Evolutionary conservation across 2,797 vertebrate genomes (phyloP), one percentile per base, ranked within the genome.

Genomic region (Cynopterus sphinx): DNA sequence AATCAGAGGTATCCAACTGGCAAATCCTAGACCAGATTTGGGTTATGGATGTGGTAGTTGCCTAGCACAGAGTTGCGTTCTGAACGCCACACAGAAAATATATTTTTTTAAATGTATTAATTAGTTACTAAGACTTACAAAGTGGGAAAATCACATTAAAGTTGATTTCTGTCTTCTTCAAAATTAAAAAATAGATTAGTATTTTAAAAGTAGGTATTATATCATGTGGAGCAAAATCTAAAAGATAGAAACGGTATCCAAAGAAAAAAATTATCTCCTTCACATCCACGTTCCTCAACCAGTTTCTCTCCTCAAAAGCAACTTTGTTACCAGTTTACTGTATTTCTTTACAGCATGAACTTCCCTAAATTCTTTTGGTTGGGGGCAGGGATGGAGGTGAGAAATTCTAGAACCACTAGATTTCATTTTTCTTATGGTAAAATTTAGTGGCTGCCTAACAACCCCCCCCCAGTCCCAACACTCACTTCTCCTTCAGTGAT

Each of bases 301-400:
- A 28, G 16, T 68, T 28, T 0, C 4, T 3, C 31, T 36, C 33
- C 65, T n/a, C 33, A 21, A 75, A 87, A 46, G 9, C 10, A 41
- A 55, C 6, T 33, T 36, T 36, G 28, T 71, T 28, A 57, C 51
- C 51, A 75, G 26, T 61, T 46, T 39, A 43, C 13, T 74, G 24
- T 41, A 26, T 46, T 53, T 87, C 12, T 87, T 90, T n/a, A 78
- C 9, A 49, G 7, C 16, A 33, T 5, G 2, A 36, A 43, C 41
- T 74, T 75, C 28, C 77, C 43, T 71, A 87, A 10, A 55, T 46
- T 68, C 4, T 59, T 86, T 73, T 75, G 41, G 21, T 7, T 12
- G 36, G 17, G 16, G 9, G 5, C 1, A 7, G 13, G 41, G 17
- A 41, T 7, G 7, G 59, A 8, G 1, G 3, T 17, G 2, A 19